Conservation (phyloP, 2,113 vertebrate species). For the Coryphaenoides rupestris region DNA sequence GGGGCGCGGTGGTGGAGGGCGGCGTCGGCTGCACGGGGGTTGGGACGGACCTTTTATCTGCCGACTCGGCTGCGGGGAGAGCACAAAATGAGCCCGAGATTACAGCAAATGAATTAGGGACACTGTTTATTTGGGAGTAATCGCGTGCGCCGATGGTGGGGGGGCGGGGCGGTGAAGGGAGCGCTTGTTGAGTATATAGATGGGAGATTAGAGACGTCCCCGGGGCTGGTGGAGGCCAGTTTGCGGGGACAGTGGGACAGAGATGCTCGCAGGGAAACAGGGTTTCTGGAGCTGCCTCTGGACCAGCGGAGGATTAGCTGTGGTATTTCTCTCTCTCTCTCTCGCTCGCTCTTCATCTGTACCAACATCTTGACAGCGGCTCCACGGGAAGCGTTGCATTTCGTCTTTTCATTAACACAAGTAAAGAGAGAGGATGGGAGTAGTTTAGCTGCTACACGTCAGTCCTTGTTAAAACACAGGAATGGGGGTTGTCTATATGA, state of each 20-base stretch:
- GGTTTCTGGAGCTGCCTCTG: conserved; percentile 1
- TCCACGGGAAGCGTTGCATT: background rate
- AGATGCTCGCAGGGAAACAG: conserved; percentile 14
- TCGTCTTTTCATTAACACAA: background rate
- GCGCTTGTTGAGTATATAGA: conserved; percentile 3
- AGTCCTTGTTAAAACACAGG: background rate
- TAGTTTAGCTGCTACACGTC: background rate
- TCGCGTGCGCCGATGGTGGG: conserved; percentile 32
- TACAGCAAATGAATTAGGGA: conserved; percentile 67
- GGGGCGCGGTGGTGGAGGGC: too few species aligned
- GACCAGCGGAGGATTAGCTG: conserved; percentile 9
- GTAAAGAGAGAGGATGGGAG: background rate
- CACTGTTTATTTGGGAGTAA: conserved; percentile 67
- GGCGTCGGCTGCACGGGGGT: conserved; percentile 24
- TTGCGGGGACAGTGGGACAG: conserved; percentile 6
- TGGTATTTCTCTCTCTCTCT: background rate
- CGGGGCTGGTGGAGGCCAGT: conserved; percentile 13
- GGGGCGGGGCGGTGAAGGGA: background rate
- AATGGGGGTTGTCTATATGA: too few species aligned
- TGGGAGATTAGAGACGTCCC: conserved; percentile 30
- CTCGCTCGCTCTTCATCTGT: background rate
- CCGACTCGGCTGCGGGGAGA: conserved; percentile 51
- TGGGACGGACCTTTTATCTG: conserved; percentile 54
- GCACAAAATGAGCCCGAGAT: conserved; percentile 55
- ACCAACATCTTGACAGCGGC: background rate